Evolutionary conservation across 2,113 vertebrate genomes (phyloP).

Genomic region (Glaucidium brasilianum): DNA sequence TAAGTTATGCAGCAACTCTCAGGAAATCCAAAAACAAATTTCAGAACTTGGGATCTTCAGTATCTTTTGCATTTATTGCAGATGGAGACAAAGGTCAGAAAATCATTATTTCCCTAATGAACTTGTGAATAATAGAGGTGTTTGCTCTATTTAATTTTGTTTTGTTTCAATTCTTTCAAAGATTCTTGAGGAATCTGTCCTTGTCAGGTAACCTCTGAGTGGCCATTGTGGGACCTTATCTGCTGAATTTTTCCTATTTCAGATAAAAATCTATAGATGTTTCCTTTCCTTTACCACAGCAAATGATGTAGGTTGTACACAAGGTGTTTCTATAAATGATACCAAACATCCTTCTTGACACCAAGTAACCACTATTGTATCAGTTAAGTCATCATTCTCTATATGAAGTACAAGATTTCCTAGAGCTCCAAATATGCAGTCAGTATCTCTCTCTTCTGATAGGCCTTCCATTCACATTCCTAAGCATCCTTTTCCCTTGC

Average conservation of each 20-base stretch:
- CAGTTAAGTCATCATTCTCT: fast-evolving
- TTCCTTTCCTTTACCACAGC: not conserved
- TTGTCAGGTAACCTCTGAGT: not conserved
- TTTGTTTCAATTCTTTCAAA: not conserved
- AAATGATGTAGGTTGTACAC: not conserved
- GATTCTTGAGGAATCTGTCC: not conserved
- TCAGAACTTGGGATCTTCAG: not conserved
- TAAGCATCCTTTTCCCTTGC: not conserved
- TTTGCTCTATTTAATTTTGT: not conserved
- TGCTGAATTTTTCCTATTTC: not conserved
- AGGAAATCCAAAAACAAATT: not conserved
- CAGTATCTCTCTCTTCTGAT: not conserved
- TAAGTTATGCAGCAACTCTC: not conserved
- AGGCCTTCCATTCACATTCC: not conserved
- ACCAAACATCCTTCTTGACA: not conserved
- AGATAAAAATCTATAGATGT: not conserved
- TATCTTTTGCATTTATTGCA: not conserved
- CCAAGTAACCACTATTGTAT: not conserved
- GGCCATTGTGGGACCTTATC: not conserved
- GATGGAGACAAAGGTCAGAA: not conserved
- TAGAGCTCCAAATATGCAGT: not conserved
- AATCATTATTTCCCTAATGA: not conserved
- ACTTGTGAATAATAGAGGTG: not conserved
- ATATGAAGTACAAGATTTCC: not conserved
- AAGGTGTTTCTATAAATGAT: not conserved